Percentiles rank a stretch among this genome's conserved stretches.
phyloP scores from a whole-genome alignment of 2,888 invertebrate species.

The Mellilla xanthometata region DNA sequence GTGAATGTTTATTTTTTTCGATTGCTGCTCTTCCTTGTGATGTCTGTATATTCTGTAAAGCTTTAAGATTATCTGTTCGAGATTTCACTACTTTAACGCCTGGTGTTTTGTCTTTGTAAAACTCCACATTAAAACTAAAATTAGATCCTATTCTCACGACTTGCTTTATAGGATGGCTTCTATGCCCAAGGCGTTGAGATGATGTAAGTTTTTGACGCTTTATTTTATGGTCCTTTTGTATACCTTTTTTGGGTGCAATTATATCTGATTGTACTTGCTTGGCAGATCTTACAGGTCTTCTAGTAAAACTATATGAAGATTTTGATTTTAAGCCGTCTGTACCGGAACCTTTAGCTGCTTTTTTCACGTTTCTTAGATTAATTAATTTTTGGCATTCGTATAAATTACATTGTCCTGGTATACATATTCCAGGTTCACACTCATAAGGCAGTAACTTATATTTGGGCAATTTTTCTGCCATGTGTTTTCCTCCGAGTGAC shows the following conservation, averaged over 20 bases:
- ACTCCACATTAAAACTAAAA: slow-evolving; percentile 32
- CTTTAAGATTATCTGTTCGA: too few relatives aligned
- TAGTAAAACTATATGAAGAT: slow-evolving; percentile 20
- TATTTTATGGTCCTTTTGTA: neutral
- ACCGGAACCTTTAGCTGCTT: slow-evolving; percentile 22
- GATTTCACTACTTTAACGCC: too few relatives aligned
- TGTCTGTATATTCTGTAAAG: too few relatives aligned
- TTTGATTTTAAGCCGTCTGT: slow-evolving; percentile 33
- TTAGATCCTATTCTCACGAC: slow-evolving; percentile 24
- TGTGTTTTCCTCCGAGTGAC: slow-evolving; percentile 15
- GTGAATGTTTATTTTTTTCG: too few relatives aligned
- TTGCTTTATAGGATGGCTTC: neutral
- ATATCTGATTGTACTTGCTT: neutral
- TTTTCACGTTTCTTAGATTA: slow-evolving; percentile 29
- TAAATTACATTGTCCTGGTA: slow-evolving; percentile 42
- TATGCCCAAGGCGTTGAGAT: neutral
- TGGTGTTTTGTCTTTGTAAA: slow-evolving; percentile 28
- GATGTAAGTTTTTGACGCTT: neutral
- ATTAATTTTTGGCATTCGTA: slow-evolving; percentile 39
- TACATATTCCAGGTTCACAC: slow-evolving; percentile 43
- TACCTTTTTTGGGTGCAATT: neutral
- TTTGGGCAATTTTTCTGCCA: slow-evolving; percentile 11
- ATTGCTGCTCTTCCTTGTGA: too few relatives aligned
- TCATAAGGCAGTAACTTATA: slow-evolving; percentile 33
- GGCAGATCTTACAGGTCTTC: neutral